Percentiles rank a stretch among this genome's conserved stretches.
phyloP scores from a whole-genome alignment of 2,888 invertebrate genomes.

The Branchipolynoe longqiensis region DNA sequence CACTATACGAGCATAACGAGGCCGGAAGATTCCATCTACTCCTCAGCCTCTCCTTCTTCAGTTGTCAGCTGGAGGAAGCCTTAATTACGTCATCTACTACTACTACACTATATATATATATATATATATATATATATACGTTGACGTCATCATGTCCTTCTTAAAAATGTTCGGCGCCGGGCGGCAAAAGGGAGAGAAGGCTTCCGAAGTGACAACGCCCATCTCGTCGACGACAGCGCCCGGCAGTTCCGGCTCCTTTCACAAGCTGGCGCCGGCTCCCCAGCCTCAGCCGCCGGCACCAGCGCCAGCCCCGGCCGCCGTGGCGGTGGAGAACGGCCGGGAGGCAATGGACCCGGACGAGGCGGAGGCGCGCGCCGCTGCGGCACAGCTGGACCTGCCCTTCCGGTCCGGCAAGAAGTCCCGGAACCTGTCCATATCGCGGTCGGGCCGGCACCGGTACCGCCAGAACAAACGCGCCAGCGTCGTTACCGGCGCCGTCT shows the following conservation, averaged over 20 bases:
- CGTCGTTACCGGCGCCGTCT: conserved; percentile 28
- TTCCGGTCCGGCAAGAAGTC: conserved; percentile 41
- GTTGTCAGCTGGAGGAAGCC: too few relatives aligned
- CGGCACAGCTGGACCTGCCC: conserved; percentile 33
- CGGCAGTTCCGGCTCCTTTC: background rate
- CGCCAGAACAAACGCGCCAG: conserved; percentile 23
- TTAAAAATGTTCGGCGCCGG: conserved; percentile 20
- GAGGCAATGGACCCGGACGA: conserved; percentile 33
- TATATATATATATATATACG: background rate
- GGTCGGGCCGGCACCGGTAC: conserved; percentile 49
- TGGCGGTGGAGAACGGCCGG: background rate
- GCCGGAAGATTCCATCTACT: too few relatives aligned
- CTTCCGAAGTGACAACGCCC: too few relatives aligned
- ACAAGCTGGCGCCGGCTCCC: background rate
- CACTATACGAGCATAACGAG: too few relatives aligned
- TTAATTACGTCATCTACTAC: too few relatives aligned
- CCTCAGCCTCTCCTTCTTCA: too few relatives aligned
- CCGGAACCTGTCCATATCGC: conserved; percentile 56
- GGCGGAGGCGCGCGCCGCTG: conserved; percentile 32
- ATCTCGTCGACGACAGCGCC: too few relatives aligned
- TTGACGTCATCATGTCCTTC: background rate
- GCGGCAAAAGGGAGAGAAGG: too few relatives aligned
- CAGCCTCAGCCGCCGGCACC: too few relatives aligned
- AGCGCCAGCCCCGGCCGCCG: background rate
- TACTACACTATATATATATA: too few relatives aligned